Percentiles rank a stretch among this genome's conserved stretches.
Evolutionary conservation across 2,888 invertebrate species (phyloP).

Genomic region (Gastrophysa polygoni): DNA sequence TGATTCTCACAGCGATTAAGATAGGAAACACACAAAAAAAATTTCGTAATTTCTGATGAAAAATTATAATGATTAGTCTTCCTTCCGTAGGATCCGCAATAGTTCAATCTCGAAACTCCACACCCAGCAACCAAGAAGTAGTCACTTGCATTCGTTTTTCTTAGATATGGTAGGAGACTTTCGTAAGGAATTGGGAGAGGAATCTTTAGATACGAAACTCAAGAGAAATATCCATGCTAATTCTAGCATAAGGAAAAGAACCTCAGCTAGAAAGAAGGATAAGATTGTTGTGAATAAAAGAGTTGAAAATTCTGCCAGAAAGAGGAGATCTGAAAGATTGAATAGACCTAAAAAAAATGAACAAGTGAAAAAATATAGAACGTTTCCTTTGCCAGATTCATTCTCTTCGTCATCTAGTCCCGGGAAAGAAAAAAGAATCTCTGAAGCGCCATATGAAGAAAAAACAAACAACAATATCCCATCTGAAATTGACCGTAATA

Average conservation of each 20-base stretch:
- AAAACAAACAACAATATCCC: slow-evolving; percentile 3
- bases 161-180: slow-evolving; percentile 14
- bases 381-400: not conserved
- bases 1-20: no score
- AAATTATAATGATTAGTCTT: no score
- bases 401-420: not conserved
- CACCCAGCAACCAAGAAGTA: not conserved
- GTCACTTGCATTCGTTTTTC: slow-evolving; percentile 15
- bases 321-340: not conserved
- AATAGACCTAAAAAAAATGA: not conserved
- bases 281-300: not conserved
- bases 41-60: no score
- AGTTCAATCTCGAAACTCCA: not conserved
- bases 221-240: not conserved
- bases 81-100: not conserved
- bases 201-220: slow-evolving; percentile 5
- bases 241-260: not conserved
- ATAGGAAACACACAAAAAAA: no score
- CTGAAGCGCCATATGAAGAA: not conserved
- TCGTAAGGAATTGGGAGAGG: slow-evolving; percentile 10
- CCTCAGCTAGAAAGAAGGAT: not conserved
- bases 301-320: not conserved
- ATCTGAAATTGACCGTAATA: not conserved
- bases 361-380: not conserved
- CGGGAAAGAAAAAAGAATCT: not conserved